A percentile compares a stretch with the other conserved stretches of the same genome.
Evolutionary conservation across 1,140 invertebrate genomes (phyloP).

Genomic region (Euwallacea similis): DNA sequence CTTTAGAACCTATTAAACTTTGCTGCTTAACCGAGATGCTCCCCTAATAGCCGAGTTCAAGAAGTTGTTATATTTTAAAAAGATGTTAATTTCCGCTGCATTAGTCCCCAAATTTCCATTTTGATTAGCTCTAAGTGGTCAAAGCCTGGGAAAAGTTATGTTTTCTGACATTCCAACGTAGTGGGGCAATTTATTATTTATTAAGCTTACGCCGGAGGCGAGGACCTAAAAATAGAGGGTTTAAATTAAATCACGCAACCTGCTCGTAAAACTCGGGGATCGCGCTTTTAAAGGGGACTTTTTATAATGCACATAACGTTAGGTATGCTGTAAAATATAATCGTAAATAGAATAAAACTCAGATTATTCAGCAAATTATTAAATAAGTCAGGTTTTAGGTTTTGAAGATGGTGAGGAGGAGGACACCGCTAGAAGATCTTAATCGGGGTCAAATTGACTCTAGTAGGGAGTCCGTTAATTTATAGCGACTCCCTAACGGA

Average conservation of each 20-base stretch:
- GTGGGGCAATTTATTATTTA: background rate
- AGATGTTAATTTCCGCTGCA: no score
- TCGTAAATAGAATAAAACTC: no score
- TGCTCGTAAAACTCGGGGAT: conserved; percentile 7
- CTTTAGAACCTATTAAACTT: no score
- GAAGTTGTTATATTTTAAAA: no score
- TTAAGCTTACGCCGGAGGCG: conserved; percentile 10
- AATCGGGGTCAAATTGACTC: conserved; percentile 92
- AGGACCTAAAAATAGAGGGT: conserved; percentile 11
- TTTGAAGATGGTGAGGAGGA: background rate
- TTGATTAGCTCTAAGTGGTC: background rate
- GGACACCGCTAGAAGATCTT: conserved; percentile 57
- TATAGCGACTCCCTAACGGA: conserved; percentile 91
- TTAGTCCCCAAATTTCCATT: no score
- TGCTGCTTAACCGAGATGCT: no score
- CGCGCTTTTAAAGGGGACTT: conserved; percentile 5
- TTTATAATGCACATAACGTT: background rate
- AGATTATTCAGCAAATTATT: background rate
- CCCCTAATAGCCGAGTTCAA: no score
- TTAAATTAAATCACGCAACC: conserved; percentile 12
- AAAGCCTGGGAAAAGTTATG: background rate
- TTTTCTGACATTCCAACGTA: background rate
- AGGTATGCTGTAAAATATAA: no score
- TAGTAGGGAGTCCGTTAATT: conserved; percentile 92
- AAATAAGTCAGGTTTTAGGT: background rate